Base-by-base conservation (phyloP, 2,113 vertebrate genomes). In the Dendropsophus ebraccatus region DNA sequence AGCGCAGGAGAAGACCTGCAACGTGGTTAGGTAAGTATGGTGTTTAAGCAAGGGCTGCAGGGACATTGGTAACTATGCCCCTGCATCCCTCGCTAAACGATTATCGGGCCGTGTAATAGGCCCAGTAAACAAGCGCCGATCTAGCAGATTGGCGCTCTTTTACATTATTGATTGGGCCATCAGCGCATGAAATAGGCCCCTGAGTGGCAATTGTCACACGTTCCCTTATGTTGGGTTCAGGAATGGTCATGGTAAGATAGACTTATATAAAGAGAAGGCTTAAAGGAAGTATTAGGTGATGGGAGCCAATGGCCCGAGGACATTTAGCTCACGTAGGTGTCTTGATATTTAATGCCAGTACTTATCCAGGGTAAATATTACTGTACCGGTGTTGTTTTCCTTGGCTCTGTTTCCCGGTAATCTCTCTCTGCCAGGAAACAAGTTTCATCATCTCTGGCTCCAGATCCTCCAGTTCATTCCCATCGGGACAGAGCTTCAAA, bases 391-490 rank as follows among this genome's bases (percentile, higher is more conserved):
- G 8, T 16, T 60, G 67, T 30, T 74, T 23, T 16, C 11, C 82
- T n/a, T 58, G 70, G 69, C 19, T 76, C 41, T 5, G 72, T 30
- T 58, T 75, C 56, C 37, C 17, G 17, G n/a, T 58, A 28, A 41
- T 75, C 19, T 21, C 19, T 6, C 12, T 76, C n/a, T 76, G 72
- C 83, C 25, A 49, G 30, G n/a, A 21, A 49, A 21, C 2, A 9
- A 14, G 37, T 65, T 84, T 65, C 41, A 65, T 84, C 37, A 45
- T 84, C 72, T 41, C 83, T 5, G 56, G 83, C 52, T 58, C 16
- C n/a, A 49, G 35, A 41, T 13, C 32, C 83, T 30, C 8, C 21
- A 80, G 82, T 84, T 90, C 88, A 41, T 87, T 83, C 5, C 17
- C 47, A 9, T 21, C 21, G 11, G 11, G 12, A 10, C 17, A 21